Evolutionary conservation across 2,888 invertebrate genomes (phyloP), one percentile per base, ranked within the genome.

Genomic region (Ischnura elegans): DNA sequence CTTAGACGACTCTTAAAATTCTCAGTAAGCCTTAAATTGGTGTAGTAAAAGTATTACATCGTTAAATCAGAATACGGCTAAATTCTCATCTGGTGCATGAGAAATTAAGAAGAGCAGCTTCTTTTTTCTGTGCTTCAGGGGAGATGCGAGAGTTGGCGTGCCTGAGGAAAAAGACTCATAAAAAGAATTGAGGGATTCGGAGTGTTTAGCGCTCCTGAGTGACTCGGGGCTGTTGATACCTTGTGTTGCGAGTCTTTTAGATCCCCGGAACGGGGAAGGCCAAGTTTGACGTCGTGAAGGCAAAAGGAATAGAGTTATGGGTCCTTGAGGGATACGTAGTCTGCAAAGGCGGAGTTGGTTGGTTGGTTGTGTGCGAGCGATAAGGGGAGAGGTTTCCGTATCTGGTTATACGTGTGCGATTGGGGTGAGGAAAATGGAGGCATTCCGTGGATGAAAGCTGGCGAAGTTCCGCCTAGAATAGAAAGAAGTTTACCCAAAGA

Each of bases 401-500:
- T 43, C 45, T 43, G 45, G n/a, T 0, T 43, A 51, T 51, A 51
- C n/a, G 86, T n/a, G 86, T 45, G 45, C 46, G 86, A 46, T 46
- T n/a, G 45, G 76, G 13, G 36, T 29, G 36, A 76, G 76, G 29
- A 16, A 25, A 13, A 36, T 1, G 76, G 5, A 46, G 25, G 46
- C 6, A 46, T 86, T 46, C 86, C 43, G 10, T 25, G 45, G 46
- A 86, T 86, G 86, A 86, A 86, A 86, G 86, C 46, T 86, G 86
- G 86, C 5, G 85, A 86, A n/a, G 46, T 21, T n/a, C 45, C 46
- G 86, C 25, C 45, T 10, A 19, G 86, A 86, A 86, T 86, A 86
- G 86, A 86, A 86, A 86, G 46, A 46, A 86, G 86, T 46, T 46
- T 10, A 19, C n/a, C 36, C 36, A 46, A 86, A 46, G 86, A n/a